These are phyloP conservation scores for Galaxea fascicularis DNA, from an alignment of 92 coral and sea anemone genomes.

Conservation along the genomic window DNA sequence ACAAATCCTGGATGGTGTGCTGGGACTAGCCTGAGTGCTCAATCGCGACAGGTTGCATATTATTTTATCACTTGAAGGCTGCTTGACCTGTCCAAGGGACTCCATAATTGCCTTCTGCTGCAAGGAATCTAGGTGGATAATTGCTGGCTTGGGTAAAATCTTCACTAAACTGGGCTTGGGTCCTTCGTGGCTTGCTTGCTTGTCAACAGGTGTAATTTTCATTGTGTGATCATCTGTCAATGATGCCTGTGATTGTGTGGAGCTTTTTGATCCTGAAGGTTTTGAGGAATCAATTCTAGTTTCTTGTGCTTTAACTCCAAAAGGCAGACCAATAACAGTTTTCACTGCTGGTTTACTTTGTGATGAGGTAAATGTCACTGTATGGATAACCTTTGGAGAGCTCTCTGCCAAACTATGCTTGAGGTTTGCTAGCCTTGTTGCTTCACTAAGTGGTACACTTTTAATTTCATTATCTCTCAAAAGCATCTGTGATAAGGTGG, in stretches of 20 bases:
- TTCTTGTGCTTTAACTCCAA: slow-evolving; percentile 1
- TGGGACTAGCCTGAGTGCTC: slow-evolving; percentile 45
- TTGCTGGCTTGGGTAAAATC: slow-evolving; percentile 47
- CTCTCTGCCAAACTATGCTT: background rate
- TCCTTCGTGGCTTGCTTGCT: slow-evolving; percentile 18
- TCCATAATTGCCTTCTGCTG: slow-evolving; percentile 30
- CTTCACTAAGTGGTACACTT: background rate
- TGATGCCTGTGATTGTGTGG: background rate
- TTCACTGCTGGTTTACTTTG: background rate
- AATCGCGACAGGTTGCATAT: slow-evolving; percentile 79
- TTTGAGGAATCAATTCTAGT: background rate
- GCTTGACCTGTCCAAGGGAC: slow-evolving; percentile 19
- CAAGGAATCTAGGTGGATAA: slow-evolving; percentile 23
- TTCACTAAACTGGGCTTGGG: slow-evolving; percentile 24
- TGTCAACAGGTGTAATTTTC: background rate
- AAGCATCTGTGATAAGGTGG: slow-evolving; percentile 5
- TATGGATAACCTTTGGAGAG: slow-evolving; percentile 27
- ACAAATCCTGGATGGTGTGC: slow-evolving; percentile 44
- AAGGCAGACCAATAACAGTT: background rate
- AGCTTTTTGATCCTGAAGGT: background rate
- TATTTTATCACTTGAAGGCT: slow-evolving; percentile 62
- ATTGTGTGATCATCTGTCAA: background rate
- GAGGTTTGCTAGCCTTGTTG: background rate
- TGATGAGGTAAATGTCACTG: background rate
- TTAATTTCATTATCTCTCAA: background rate